Percentiles rank a stretch among this genome's conserved stretches.
Conservation (phyloP, 2,888 invertebrate species). For the Archips crataeganus region DNA sequence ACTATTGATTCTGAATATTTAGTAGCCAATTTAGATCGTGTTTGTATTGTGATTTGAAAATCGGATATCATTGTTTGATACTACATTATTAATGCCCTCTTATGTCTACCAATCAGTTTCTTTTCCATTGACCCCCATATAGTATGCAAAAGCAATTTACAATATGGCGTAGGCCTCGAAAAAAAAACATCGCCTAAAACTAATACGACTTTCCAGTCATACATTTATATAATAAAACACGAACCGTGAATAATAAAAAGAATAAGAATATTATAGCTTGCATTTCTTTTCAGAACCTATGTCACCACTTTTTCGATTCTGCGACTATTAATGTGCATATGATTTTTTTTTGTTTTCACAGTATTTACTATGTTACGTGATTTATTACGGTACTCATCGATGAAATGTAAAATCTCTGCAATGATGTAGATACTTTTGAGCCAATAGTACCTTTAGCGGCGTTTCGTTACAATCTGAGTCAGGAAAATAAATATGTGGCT, state of each 20-base stretch:
- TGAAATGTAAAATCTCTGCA: too few relatives aligned
- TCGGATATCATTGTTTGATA: slow-evolving; percentile 42
- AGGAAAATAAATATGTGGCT: too few relatives aligned
- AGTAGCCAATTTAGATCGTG: slow-evolving; percentile 78
- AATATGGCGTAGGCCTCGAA: not conserved
- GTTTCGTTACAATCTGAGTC: too few relatives aligned
- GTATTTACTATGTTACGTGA: too few relatives aligned
- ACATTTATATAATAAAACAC: not conserved
- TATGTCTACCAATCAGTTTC: slow-evolving; percentile 12
- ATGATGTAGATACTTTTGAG: too few relatives aligned
- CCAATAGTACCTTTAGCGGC: too few relatives aligned
- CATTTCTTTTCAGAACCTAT: too few relatives aligned
- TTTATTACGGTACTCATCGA: too few relatives aligned
- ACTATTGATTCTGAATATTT: slow-evolving; percentile 81
- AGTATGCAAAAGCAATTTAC: not conserved
- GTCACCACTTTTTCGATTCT: too few relatives aligned
- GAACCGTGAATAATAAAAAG: not conserved
- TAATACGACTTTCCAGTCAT: not conserved
- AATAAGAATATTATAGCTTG: too few relatives aligned
- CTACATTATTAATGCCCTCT: slow-evolving; percentile 26
- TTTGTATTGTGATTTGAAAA: slow-evolving; percentile 50
- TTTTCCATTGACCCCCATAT: not conserved
- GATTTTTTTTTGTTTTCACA: too few relatives aligned
- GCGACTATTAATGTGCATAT: too few relatives aligned
- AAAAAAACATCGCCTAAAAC: not conserved